Evolutionary conservation across 37 sponge, comb jelly and placozoan genomes (phyloP), one percentile per base, ranked within the genome.

Genomic region (Ephydatia muelleri): DNA sequence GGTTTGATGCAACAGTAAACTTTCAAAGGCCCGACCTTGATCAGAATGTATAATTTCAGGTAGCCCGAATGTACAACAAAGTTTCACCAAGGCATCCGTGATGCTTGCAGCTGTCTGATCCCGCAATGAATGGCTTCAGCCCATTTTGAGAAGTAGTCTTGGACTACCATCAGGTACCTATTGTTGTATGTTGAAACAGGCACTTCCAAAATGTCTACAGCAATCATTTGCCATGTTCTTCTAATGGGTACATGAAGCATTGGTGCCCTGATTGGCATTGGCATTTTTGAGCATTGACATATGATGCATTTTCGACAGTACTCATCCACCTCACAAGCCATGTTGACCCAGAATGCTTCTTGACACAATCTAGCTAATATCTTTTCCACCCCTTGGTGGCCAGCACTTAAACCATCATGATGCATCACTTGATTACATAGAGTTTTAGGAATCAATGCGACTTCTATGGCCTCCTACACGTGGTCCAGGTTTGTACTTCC

Each of bases 321-420:
- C 47, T 40, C 12, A 11, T 84, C 66, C 5, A 76, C 85, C 64
- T 88, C 88, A 2, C 4, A 32, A 32, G 81, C 81, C 82, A 88
- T n/a, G n/a, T n/a, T n/a, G n/a, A n/a, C n/a, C n/a, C n/a, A n/a
- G n/a, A n/a, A n/a, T n/a, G n/a, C n/a, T 84, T 31, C 48, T 4
- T 71, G 40, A 3, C 77, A 70, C 8, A 92, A 31, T 25, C 88
- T 25, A 5, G 73, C 72, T 34, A 92, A 65, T 65, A 88, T 92
- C 72, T 84, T 88, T 26, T 85, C 88, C 37, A 65, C 43, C 19
- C 92, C 92, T n/a, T 35, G 84, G 73, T 91, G 92, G 36, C 92
- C 87, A n/a, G 84, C 81, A 23, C 27, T 67, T 9, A 67, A 68
- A 6, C n/a, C 38, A 36, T 88, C 80, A 73, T 88, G 79, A 9